Percentiles rank a stretch among this genome's conserved stretches.
Evolutionary conservation across 2,888 invertebrate species (phyloP).

Genomic region (Leptopterna dolabrata): DNA sequence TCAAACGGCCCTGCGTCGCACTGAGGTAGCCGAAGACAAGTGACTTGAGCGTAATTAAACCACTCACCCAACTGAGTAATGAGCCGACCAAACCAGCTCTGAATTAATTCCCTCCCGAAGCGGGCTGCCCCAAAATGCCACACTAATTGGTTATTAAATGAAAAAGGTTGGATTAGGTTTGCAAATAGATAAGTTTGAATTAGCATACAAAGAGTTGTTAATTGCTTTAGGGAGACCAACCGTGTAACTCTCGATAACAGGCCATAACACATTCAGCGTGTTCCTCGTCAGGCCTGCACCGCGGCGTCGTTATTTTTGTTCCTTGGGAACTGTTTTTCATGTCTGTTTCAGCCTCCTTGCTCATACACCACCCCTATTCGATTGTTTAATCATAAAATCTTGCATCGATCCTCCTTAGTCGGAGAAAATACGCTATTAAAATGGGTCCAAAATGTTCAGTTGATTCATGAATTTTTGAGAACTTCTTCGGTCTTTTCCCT

Average conservation of each 20-base stretch:
- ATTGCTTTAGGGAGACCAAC: constrained; percentile 51
- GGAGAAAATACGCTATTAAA: no score
- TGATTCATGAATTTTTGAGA: no score
- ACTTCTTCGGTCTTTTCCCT: no score
- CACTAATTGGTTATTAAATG: constrained; percentile 54
- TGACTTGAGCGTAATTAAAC: constrained; percentile 51
- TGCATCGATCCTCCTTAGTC: no score
- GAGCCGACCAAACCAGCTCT: constrained; percentile 40
- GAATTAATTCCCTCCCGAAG: constrained; percentile 50
- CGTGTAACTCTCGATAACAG: constrained; percentile 55
- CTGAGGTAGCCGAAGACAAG: constrained; percentile 30
- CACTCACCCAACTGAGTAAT: constrained; percentile 51
- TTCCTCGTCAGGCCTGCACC: constrained; percentile 35
- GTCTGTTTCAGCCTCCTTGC: background rate
- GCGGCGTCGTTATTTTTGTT: constrained; percentile 16
- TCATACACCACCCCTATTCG: background rate
- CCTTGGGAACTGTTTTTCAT: constrained; percentile 8
- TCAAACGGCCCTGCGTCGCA: background rate
- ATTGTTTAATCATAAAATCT: no score
- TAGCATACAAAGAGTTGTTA: constrained; percentile 56
- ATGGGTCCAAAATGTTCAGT: no score
- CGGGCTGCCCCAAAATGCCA: constrained; percentile 31
- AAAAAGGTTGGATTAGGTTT: constrained; percentile 55
- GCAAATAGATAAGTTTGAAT: constrained; percentile 54
- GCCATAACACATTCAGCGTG: constrained; percentile 49